Percentiles rank a stretch among this genome's conserved stretches.
Evolutionary conservation across 2,888 invertebrate species (phyloP).

Genomic region (Danaus chrysippus): DNA sequence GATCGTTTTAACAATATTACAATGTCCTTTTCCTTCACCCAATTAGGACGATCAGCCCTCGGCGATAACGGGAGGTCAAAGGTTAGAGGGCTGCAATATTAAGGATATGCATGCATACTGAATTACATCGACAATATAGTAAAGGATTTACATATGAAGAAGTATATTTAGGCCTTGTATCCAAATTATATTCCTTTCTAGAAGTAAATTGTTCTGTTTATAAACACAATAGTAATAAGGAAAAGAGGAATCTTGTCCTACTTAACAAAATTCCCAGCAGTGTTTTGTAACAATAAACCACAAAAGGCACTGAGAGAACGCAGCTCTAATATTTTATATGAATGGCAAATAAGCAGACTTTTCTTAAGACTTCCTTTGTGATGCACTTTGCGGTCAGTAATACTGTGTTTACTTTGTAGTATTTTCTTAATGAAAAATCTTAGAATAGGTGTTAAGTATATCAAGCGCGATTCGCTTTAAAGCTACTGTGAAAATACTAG

Average conservation of each 20-base stretch:
- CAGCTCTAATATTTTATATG: conserved; percentile 2
- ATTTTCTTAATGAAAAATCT: too few relatives aligned
- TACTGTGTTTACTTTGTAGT: background rate
- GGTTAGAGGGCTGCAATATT: conserved; percentile 21
- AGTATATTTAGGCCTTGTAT: too few relatives aligned
- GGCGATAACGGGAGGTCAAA: conserved; percentile 26
- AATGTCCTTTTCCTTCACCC: conserved; percentile 16
- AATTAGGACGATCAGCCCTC: conserved; percentile 21
- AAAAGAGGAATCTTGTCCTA: background rate
- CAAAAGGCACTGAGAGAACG: background rate
- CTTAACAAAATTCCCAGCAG: background rate
- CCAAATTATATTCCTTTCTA: too few relatives aligned
- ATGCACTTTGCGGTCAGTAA: background rate
- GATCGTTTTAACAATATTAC: conserved; percentile 8
- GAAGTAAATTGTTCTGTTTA: too few relatives aligned
- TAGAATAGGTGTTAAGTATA: too few relatives aligned
- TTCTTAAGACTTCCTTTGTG: conserved; percentile 1
- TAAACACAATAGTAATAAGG: too few relatives aligned
- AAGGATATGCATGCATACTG: conserved; percentile 6
- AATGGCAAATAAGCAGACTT: conserved; percentile 1
- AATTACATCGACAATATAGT: background rate
- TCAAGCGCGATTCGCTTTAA: too few relatives aligned
- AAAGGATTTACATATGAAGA: background rate
- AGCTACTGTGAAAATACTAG: too few relatives aligned
- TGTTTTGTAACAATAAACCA: conserved; percentile 1